Evolutionary conservation across 2,888 invertebrate genomes (phyloP), one percentile per base, ranked within the genome.

Genomic region (Elysia crispata): DNA sequence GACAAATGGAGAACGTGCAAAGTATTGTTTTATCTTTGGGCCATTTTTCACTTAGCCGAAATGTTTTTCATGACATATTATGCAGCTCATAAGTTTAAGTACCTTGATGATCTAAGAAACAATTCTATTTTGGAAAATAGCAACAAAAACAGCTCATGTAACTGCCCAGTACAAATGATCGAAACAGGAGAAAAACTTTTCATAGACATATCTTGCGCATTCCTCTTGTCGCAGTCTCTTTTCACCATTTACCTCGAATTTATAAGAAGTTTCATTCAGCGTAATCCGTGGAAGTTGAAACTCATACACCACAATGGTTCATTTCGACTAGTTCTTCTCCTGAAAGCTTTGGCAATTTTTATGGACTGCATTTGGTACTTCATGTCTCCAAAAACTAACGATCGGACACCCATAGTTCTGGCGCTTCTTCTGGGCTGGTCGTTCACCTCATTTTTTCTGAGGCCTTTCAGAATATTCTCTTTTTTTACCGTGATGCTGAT

Each of bases 1-100:
- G 81, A 81, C 60, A 88, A 88, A 82, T 88, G 87, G 88, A 54
- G 73, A 18, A 74, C 76, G 41, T 86, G 86, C 70, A 50, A 84
- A n/a, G 72, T 31, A 66, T 77, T 81, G 31, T 87, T 86, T 77
- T 85, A 82, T 49, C 50, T 79, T 1, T 88, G 87, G 87, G 80
- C 83, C 30, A n/a, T 86, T n/a, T 72, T 86, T 18, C 87, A 88
- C 77, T 30, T 86, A 8, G 28, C 83, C 0, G 84, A 84, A 70
- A 87, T 87, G 83, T 72, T 80, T 0, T 67, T 81, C 20, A 66
- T 86, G 41, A 88, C 87, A 23, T 76, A 75, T 1, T 84, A 83
- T 74, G 79, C 85, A 25, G 84, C 85, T 1, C 76, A 77, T 60
- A 79, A 77, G 49, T 33, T 79, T 13, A 54, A 76, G 23, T 41